Evolutionary conservation across 1,140 invertebrate species (phyloP), one percentile per base, ranked within the genome.

Genomic region (Hycleus phaleratus): DNA sequence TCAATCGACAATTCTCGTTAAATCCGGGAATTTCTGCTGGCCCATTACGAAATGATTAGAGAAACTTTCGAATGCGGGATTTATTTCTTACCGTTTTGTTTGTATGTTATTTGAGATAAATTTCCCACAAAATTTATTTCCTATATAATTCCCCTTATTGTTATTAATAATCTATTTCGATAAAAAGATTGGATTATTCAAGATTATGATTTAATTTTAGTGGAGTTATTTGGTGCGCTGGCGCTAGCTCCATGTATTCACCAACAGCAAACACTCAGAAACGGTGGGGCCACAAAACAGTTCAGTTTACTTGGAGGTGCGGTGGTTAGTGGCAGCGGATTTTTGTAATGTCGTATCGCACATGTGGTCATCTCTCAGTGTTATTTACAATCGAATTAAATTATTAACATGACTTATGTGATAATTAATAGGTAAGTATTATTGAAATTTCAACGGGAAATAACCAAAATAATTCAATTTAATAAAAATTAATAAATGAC

Each of bases 331-430:
- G 42, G 51, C 51, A 32, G 51, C 43, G 51, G 42, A 32, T 32
- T 53, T 11, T 45, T 46, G 51, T 53, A 43, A 53, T 8, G 46
- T 45, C 42, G 51, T 42, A 44, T 53, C 51, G 51, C 51, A 53
- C 51, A 46, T 53, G 51, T 53, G 51, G 46, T 53, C 38, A 53
- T 46, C 42, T 32, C 18, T 44, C 26, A 52, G 51, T 53, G 51
- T 45, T 53, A 38, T 52, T 53, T 26, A 53, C 42, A 53, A 45
- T 52, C 44, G 45, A 42, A 45, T 53, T 53, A 5, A 32, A 5
- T 32, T 32, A 32, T 53, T 53, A 53, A 53, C 51, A 53, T 53
- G 51, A 53, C 51, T 53, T 53, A 53, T 53, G 51, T 53, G 51
- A 53, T 53, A 53, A 42, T 45, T 45, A 45, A 53, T 42, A 40